Conservation (phyloP, 2,888 invertebrate species). For the Scrobipalpa atriplicella region DNA sequence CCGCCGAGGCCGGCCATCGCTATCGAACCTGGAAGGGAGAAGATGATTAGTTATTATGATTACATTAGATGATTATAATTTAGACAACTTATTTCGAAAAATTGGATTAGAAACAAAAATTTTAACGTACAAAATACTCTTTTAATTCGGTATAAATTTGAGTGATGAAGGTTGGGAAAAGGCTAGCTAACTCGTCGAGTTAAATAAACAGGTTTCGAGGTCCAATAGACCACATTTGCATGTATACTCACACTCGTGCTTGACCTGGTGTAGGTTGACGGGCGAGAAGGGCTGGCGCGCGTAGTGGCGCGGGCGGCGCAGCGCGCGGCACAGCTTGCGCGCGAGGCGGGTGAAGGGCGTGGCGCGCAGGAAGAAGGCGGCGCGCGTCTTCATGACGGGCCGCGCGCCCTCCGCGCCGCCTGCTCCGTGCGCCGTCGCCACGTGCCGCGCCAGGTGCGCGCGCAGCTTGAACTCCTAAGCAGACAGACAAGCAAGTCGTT, state of each 20-base stretch:
- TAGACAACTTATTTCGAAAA: no score
- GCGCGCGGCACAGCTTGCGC: conserved; percentile 91
- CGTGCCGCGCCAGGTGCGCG: conserved; percentile 96
- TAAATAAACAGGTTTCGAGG: no score
- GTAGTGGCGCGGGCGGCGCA: conserved; percentile 91
- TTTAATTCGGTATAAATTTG: no score
- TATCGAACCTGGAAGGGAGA: conserved; percentile 69
- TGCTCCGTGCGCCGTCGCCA: conserved; percentile 94
- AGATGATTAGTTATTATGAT: not conserved
- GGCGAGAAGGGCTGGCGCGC: conserved; percentile 93
- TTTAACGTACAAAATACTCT: no score
- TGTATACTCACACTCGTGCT: conserved; percentile 92
- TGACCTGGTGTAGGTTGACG: conserved; percentile 90
- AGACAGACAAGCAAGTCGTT: conserved; percentile 25
- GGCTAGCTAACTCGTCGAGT: no score
- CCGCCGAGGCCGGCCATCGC: conserved; percentile 83
- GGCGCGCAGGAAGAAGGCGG: conserved; percentile 97
- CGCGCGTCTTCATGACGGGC: conserved; percentile 98
- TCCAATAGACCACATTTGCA: not conserved
- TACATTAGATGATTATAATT: no score
- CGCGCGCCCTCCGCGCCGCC: conserved; percentile 84
- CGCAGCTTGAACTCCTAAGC: conserved; percentile 94
- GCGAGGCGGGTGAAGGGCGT: conserved; percentile 95
- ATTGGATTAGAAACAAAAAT: no score
- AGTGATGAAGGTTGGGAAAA: no score